Evolutionary conservation across 2,888 invertebrate species (phyloP).

Genomic region (Boloria euphrosyne): DNA sequence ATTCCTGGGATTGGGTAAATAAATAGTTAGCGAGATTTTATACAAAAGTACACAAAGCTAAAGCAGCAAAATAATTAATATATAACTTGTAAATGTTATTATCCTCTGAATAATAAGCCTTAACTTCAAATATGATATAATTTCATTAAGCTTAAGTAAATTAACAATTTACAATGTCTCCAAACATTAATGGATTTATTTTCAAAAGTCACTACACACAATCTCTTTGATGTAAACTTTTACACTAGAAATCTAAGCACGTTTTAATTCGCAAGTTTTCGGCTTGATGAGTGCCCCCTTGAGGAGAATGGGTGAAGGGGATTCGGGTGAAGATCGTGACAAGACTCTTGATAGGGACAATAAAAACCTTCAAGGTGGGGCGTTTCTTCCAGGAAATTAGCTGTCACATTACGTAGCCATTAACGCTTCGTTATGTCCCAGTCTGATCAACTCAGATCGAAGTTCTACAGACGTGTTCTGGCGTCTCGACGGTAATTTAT

Average conservation of each 20-base stretch:
- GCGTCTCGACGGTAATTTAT: conserved; percentile 39
- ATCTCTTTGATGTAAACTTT: conserved; percentile 45
- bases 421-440: conserved; percentile 52
- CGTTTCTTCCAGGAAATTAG: conserved; percentile 74
- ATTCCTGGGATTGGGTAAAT: conserved; percentile 1
- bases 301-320: conserved; percentile 37
- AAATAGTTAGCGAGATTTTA: background rate
- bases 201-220: conserved; percentile 39
- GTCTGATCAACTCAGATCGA: conserved; percentile 55
- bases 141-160: background rate
- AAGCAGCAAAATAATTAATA: background rate
- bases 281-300: conserved; percentile 67
- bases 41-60: background rate
- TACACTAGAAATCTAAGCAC: conserved; percentile 64
- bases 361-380: conserved; percentile 65
- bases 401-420: conserved; percentile 75
- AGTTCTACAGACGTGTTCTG: conserved; percentile 37
- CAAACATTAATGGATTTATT: conserved; percentile 33
- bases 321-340: conserved; percentile 59
- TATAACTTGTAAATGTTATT: background rate
- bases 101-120: no score
- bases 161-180: background rate
- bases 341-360: conserved; percentile 63
- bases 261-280: conserved; percentile 77
- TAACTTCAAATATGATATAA: background rate